Conservation (phyloP, 2,113 vertebrate genomes). For the Stegostoma tigrinum region DNA sequence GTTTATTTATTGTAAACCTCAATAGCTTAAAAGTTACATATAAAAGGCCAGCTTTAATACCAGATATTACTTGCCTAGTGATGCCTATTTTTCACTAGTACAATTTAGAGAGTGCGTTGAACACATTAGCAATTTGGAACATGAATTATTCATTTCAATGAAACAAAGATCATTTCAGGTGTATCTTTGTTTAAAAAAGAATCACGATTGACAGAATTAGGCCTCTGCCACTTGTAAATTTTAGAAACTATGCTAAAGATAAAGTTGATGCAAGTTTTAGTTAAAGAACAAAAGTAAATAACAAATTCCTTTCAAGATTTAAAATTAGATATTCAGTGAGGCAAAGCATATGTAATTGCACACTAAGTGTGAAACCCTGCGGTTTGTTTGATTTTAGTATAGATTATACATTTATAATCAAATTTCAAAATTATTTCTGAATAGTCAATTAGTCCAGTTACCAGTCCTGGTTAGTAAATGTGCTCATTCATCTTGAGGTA, state of each 20-base stretch:
- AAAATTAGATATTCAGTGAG: conserved; percentile 6
- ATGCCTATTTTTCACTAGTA: neutral
- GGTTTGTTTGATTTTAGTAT: neutral
- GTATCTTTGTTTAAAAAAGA: neutral
- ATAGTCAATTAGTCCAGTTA: neutral
- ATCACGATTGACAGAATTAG: neutral
- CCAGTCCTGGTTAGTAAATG: conserved; percentile 27
- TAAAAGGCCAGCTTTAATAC: neutral
- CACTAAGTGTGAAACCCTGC: neutral
- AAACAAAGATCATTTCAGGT: neutral
- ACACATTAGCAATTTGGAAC: neutral
- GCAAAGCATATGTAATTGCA: neutral
- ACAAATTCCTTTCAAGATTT: neutral
- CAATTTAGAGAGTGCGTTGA: neutral
- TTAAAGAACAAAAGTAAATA: neutral
- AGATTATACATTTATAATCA: conserved; percentile 1
- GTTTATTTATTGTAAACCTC: neutral
- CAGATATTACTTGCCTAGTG: neutral
- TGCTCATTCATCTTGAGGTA: conserved; percentile 21
- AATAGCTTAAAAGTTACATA: neutral
- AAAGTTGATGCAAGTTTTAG: neutral
- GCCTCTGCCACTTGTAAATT: neutral
- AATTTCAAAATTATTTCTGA: neutral
- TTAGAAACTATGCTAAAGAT: neutral
- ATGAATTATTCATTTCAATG: neutral